Conservation (phyloP, 1,140 invertebrate genomes). For the Megalopta genalis region DNA sequence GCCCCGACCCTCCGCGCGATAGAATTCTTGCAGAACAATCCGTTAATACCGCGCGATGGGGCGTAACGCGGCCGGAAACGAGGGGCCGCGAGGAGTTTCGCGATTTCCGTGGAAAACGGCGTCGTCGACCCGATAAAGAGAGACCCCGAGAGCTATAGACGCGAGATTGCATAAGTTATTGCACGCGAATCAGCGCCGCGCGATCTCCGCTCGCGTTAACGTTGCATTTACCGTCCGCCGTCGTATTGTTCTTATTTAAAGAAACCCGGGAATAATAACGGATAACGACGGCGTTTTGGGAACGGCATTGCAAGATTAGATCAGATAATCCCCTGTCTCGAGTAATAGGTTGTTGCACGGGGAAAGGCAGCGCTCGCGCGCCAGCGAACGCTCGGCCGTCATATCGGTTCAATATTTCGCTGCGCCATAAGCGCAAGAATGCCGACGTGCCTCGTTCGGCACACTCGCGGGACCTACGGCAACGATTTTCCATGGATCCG, state of each 20-base stretch:
- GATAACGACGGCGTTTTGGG: constrained; percentile 39
- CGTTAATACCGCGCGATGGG: neutral
- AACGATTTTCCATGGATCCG: neutral
- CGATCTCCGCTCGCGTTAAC: constrained; percentile 9
- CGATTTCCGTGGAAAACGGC: neutral
- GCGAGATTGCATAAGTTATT: constrained; percentile 17
- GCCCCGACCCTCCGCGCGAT: neutral
- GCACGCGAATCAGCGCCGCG: neutral
- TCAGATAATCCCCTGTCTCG: constrained; percentile 46
- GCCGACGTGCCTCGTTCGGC: neutral
- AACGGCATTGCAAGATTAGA: constrained; percentile 42
- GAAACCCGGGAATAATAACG: constrained; percentile 34
- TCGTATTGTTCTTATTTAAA: constrained; percentile 38
- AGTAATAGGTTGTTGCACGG: constrained; percentile 34
- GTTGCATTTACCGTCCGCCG: constrained; percentile 31
- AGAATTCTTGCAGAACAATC: neutral
- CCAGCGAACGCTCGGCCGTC: constrained; percentile 19
- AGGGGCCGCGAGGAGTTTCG: neutral
- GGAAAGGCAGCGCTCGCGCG: constrained; percentile 7
- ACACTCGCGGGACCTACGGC: neutral
- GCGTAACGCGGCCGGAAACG: neutral
- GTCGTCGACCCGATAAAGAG: constrained; percentile 1
- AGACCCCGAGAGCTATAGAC: neutral
- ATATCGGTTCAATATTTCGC: constrained; percentile 20
- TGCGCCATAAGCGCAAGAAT: neutral